A percentile compares a stretch with the other conserved stretches of the same genome.
phyloP scores from a whole-genome alignment of 1,140 invertebrate species.

The Venturia canescens region DNA sequence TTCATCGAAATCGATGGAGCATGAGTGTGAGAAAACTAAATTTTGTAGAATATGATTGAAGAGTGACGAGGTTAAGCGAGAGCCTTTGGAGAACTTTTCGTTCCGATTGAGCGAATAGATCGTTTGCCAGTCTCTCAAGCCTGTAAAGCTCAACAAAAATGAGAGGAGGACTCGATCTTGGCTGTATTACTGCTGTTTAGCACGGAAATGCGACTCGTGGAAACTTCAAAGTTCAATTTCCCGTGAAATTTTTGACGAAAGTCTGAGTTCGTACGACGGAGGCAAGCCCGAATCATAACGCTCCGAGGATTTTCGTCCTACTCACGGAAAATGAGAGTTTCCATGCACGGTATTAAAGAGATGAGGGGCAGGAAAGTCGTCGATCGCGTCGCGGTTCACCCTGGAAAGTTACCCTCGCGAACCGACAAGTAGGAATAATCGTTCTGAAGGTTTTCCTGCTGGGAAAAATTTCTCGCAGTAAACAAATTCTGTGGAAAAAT shows the following conservation, averaged over 20 bases:
- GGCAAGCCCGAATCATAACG: conserved; percentile 74
- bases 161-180: conserved; percentile 42
- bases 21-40: neutral
- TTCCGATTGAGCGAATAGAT: conserved; percentile 51
- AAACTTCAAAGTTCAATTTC: conserved; percentile 72
- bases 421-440: neutral
- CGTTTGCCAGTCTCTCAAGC: conserved; percentile 43
- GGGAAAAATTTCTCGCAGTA: no score
- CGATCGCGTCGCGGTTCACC: neutral
- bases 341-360: neutral
- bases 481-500: no score
- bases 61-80: conserved; percentile 18
- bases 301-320: conserved; percentile 71
- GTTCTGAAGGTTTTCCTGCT: neutral
- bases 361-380: neutral
- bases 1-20: neutral
- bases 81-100: conserved; percentile 51
- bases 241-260: conserved; percentile 76
- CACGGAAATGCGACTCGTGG: conserved; percentile 25
- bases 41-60: neutral
- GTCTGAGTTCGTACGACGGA: conserved; percentile 53
- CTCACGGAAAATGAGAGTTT: neutral
- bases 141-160: conserved; percentile 49
- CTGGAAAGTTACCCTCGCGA: neutral
- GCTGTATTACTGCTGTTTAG: conserved; percentile 34